Evolutionary conservation across 1,140 invertebrate genomes (phyloP), one percentile per base, ranked within the genome.

Genomic region (Drosophila quadrilineata): DNA sequence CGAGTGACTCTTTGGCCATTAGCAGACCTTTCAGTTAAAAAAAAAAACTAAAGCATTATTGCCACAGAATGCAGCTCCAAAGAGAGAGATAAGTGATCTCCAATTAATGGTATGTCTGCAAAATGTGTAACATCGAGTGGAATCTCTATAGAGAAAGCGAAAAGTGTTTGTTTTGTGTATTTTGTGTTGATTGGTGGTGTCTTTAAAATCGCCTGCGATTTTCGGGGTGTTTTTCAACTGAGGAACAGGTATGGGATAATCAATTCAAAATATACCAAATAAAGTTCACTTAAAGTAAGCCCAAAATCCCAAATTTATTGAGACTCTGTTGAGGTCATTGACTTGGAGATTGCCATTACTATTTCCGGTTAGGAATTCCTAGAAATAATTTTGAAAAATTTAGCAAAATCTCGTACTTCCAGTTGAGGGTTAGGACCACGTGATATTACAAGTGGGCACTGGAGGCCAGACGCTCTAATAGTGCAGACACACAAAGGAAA

Each of bases 221-320:
- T 72, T n/a, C n/a, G 70, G 77, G 77, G 77, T 85, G 77, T 76
- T 80, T 82, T 82, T 85, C 41, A 52, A 41, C 31, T 54, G 50
- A 48, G 31, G 64, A 45, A 85, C 76, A 82, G 77, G 77, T 82
- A 82, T 82, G 77, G 74, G 77, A 74, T 82, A 82, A 82, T 82
- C 77, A 82, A 82, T 82, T 73, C 19, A 12, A 65, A 85, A 52
- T 28, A 40, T 45, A 48, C 35, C 35, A 54, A 67, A 54, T 33
- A 62, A 38, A 41, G 59, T 28, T 56, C 49, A 54, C 49, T 63
- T 63, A 21, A 54, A 40, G 10, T 21, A 38, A 40, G 8, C 10
- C 21, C 0, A 19, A 33, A 14, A 33, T 33, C 31, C 31, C n/a
- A n/a, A n/a, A n/a, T n/a, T n/a, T n/a, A n/a, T n/a, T n/a, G n/a